phyloP scores from a whole-genome alignment of 2,888 invertebrate genomes.

The Euzetes globulus region DNA sequence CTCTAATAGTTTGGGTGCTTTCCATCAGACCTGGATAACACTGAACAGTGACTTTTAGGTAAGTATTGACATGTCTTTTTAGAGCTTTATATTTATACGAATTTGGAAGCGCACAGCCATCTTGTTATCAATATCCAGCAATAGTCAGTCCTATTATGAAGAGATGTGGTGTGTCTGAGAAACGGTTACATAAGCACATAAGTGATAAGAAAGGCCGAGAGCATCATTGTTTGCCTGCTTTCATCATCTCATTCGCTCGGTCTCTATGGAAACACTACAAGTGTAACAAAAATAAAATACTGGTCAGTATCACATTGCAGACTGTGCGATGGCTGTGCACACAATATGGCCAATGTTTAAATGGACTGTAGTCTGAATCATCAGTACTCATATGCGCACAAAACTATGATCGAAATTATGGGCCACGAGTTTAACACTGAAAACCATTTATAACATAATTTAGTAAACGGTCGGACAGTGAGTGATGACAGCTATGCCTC shows the following conservation, averaged over 20 bases:
- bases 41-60: not conserved
- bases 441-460: conserved; percentile 28
- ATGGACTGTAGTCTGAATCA: conserved; percentile 8
- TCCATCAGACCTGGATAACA: not conserved
- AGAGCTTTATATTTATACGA: not conserved
- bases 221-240: conserved; percentile 13
- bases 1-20: not conserved
- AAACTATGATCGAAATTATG: conserved; percentile 11
- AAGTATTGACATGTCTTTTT: not conserved
- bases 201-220: conserved; percentile 13
- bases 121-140: conserved; percentile 17
- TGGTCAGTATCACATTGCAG: conserved; percentile 29
- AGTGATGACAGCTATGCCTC: conserved; percentile 20
- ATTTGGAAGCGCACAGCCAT: not conserved
- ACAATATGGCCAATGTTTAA: not conserved
- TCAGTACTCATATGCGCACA: not conserved
- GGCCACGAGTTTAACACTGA: conserved; percentile 21
- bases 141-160: not conserved
- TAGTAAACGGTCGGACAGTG: conserved; percentile 20
- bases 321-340: not conserved
- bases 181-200: conserved; percentile 22
- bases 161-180: not conserved
- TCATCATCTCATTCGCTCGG: conserved; percentile 7
- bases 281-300: not conserved
- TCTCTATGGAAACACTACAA: not conserved